phyloP scores from a whole-genome alignment of 1,140 invertebrate genomes.

The Meloidogyne floridensis region DNA sequence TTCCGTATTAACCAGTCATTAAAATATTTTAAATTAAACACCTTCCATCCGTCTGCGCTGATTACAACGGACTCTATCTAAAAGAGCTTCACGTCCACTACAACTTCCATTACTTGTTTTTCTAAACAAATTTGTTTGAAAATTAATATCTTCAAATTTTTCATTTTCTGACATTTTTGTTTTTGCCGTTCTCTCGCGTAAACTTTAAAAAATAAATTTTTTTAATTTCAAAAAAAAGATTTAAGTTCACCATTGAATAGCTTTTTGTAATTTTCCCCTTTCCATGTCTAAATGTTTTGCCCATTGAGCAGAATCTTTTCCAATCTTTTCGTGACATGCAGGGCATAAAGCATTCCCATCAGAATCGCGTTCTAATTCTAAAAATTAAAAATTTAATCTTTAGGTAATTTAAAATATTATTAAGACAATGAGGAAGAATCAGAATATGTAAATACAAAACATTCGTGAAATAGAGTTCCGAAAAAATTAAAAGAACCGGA shows the following conservation, averaged over 20 bases:
- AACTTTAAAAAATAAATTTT: background rate
- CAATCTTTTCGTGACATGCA: slow-evolving; percentile 25
- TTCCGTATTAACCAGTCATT: too few species aligned
- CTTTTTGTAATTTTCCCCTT: slow-evolving; percentile 3
- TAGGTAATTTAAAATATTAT: too few species aligned
- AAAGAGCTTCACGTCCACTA: background rate
- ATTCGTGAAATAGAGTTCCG: too few species aligned
- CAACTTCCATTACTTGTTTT: background rate
- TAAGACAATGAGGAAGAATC: too few species aligned
- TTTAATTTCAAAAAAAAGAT: background rate
- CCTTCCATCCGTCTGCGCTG: background rate
- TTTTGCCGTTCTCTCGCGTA: background rate
- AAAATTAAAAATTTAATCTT: background rate
- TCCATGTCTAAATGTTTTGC: slow-evolving; percentile 24
- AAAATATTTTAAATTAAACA: background rate
- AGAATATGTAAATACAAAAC: too few species aligned
- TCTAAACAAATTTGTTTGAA: background rate
- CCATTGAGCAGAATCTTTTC: slow-evolving; percentile 28
- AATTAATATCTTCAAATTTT: background rate
- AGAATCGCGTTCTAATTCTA: slow-evolving; percentile 19
- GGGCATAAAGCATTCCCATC: slow-evolving; percentile 27
- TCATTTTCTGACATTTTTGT: background rate
- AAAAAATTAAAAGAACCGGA: too few species aligned
- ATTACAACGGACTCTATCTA: background rate
- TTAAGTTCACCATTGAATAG: slow-evolving; percentile 17